A percentile compares a stretch with the other conserved stretches of the same genome.
These are phyloP conservation scores for Orthochromis indermauri DNA, from an alignment of 2,113 vertebrate species.

Conservation along the genomic window DNA sequence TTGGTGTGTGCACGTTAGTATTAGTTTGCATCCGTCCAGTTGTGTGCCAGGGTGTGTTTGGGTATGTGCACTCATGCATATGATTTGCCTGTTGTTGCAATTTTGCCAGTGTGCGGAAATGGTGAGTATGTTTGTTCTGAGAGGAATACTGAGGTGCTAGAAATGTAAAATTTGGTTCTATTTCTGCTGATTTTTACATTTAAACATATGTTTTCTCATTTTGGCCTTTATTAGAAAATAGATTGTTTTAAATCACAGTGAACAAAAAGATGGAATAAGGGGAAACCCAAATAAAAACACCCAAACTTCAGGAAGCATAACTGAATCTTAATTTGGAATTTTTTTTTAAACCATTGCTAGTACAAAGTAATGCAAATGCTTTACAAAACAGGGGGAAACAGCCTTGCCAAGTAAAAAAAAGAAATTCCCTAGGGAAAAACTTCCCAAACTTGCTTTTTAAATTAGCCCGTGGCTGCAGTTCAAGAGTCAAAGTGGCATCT, in stretches of 20 bases:
- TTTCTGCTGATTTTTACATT: neutral
- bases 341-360: neutral
- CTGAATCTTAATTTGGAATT: neutral
- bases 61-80: neutral
- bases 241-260: neutral
- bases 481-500: neutral
- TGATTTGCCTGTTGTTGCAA: neutral
- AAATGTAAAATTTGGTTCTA: neutral
- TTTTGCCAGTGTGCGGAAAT: neutral
- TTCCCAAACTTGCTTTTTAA: neutral
- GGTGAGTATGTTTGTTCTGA: neutral
- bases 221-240: neutral
- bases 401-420: neutral
- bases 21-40: neutral
- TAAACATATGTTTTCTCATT: neutral
- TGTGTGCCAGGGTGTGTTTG: neutral
- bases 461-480: neutral
- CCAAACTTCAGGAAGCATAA: neutral
- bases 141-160: neutral
- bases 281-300: neutral
- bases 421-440: neutral
- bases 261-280: neutral
- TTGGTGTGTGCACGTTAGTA: neutral
- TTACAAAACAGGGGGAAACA: neutral
- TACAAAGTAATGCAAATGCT: neutral